Evolutionary conservation across 30 jellyfish, hydroid and myxozoan species (phyloP), one percentile per base, ranked within the genome.

Genomic region (Cassiopea xamachana): DNA sequence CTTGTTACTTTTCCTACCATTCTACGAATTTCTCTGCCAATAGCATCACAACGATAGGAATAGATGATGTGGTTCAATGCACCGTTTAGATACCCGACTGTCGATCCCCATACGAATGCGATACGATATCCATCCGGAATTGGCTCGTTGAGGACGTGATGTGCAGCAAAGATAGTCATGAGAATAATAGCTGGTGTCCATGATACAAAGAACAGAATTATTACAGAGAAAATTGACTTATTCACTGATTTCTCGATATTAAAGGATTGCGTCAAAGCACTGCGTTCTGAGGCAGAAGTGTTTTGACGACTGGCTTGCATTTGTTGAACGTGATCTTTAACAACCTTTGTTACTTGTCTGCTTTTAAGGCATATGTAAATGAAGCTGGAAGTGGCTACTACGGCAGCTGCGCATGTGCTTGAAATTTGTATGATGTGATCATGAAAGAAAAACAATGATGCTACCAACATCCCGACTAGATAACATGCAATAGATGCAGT

Each of bases 101-200:
- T 1, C 27, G 94, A 87, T 27, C 71, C 51, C 96, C 96, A 89
- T 12, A 47, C 62, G 75, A 89, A 89, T 2, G 88, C 96, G 15
- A 14, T 1, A 27, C 39, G 39, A 27, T 27, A 27, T 27, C 39
- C 39, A 27, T 27, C 39, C 39, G 39, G 39, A 27, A 89, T 7
- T 15, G 71, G 83, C 75, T 51, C 46, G 7, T 44, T 48, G 60
- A 7, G 18, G 2, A 73, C 44, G 50, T 39, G 71, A 45, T 19
- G 76, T 17, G 45, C 77, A 17, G 88, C 44, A 47, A 69, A 72
- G 39, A 27, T 27, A 27, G 39, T 27, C 39, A 27, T 27, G 39
- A 27, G 39, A 27, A 27, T 27, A 27, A 89, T 64, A 14, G 81
- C 82, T 46, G 96, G 96, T 14, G 86, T 78, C 96, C 96, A 89